These are phyloP conservation scores for Drepanosiphum platanoidis DNA, from an alignment of 2,888 invertebrate genomes.

Conservation along the genomic window DNA sequence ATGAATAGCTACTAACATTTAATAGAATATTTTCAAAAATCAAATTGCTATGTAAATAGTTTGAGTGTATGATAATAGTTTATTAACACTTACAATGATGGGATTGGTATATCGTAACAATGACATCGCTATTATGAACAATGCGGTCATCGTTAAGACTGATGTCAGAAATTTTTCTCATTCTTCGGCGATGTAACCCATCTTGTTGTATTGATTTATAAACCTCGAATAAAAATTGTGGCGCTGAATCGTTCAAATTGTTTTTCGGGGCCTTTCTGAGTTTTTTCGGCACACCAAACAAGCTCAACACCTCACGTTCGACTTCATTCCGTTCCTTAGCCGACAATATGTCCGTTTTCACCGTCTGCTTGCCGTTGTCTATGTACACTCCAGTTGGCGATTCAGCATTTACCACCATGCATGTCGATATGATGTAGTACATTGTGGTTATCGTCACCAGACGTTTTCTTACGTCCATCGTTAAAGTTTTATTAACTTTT, in stretches of 20 bases:
- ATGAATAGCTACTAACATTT: too few relatives aligned
- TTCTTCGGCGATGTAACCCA: conserved; percentile 66
- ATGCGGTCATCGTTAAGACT: conserved; percentile 80
- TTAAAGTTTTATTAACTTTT: too few relatives aligned
- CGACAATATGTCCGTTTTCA: conserved; percentile 80
- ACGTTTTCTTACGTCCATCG: too few relatives aligned
- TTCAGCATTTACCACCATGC: not conserved
- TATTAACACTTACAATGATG: conserved; percentile 79
- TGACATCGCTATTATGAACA: conserved; percentile 91
- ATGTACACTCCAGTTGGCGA: conserved; percentile 76
- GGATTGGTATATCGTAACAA: conserved; percentile 84
- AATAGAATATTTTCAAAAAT: too few relatives aligned
- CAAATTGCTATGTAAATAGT: too few relatives aligned
- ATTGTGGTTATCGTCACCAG: too few relatives aligned
- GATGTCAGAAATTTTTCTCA: conserved; percentile 67
- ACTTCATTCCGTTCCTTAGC: conserved; percentile 82
- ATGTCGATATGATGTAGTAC: not conserved
- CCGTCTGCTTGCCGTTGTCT: conserved; percentile 90
- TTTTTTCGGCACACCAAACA: conserved; percentile 85
- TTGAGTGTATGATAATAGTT: not conserved
- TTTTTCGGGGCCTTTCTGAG: conserved; percentile 70
- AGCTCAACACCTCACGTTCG: conserved; percentile 87
- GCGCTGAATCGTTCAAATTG: conserved; percentile 76
- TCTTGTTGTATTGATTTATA: conserved; percentile 76
- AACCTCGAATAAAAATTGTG: conserved; percentile 87